Base-by-base conservation (phyloP, 2,888 invertebrate species). In the Mamestra brassicae region DNA sequence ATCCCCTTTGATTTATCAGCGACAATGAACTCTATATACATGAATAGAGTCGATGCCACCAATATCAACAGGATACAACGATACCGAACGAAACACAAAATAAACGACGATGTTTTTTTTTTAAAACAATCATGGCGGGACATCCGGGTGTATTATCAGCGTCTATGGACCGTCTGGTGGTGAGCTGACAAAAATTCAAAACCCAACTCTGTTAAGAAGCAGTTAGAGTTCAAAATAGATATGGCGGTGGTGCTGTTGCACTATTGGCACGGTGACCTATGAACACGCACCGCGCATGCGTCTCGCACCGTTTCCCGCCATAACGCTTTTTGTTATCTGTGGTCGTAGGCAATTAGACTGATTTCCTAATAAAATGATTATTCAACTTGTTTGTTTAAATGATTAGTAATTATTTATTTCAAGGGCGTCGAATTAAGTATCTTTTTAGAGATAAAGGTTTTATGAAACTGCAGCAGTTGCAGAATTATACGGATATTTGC, bases 91-190 rank as follows among this genome's bases (percentile, higher is more conserved):
- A 71, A 71, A 55, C 70, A 80, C 57, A 45, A 80, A 78, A 83
- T 70, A 76, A 71, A 63, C 50, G 63, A 63, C 65, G 77, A 61
- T 71, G n/a, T 75, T 72, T 84, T 76, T 76, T 26, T 26, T 84
- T 83, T 66, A 8, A 52, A 74, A 81, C 78, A 81, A 87, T 85
- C 85, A 76, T 68, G 65, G 64, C 81, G 88, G 88, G 87, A 83
- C 85, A 89, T 92, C 92, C 92, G 92, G 90, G 89, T 87, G 81
- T 85, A 90, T 89, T 88, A 67, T 76, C 82, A 71, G 67, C 67
- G 91, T 91, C 92, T 91, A 85, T 87, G 81, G 76, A 81, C 81
- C 79, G 92, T 92, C 92, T 92, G 81, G 83, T 76, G 65, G 17
- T 63, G 55, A 58, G 36, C 52, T 58, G 61, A 61, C 66, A 26